Base-by-base conservation (phyloP, 2,888 invertebrate genomes). In the Pegoplata infirma region DNA sequence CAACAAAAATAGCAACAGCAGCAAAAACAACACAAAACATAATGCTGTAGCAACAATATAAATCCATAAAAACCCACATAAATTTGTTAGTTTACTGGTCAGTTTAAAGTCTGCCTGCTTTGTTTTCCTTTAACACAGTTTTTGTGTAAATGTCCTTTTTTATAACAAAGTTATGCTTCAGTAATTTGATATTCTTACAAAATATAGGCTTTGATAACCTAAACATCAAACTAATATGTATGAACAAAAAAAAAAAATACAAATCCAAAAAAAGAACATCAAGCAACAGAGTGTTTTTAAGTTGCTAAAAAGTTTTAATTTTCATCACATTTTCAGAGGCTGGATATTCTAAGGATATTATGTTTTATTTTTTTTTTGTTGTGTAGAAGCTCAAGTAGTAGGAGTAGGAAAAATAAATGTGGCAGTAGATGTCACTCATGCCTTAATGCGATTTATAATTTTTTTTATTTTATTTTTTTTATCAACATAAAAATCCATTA, bases 401-500 rank as follows among this genome's bases (percentile, higher is more conserved):
- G 56, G 19, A 16, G 28, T 21, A 49, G 25, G 12, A 36, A 51
- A n/a, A n/a, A n/a, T n/a, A n/a, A n/a, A n/a, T n/a, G n/a, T n/a
- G 63, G 17, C 10, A 40, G 53, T 49, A 49, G 21, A 36, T 75
- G 61, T 40, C 74, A 63, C 63, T 58, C 40, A 21, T 23, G 16
- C 19, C 61, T 56, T 63, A 75, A 66, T 78, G 76, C 76, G 79
- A 80, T 82, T 83, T 83, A 84, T 84, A 84, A 86, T 84, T 83
- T n/a, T n/a, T n/a, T n/a, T n/a, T n/a, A n/a, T n/a, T n/a, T n/a
- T n/a, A n/a, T n/a, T n/a, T n/a, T n/a, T n/a, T n/a, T 84, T 82
- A 82, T 83, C 84, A 83, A 83, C 83, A 84, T 81, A 81, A 82
- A 84, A 85, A 85, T 83, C 85, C 84, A 84, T 87, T 86, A 84